phyloP scores from a whole-genome alignment of 2,113 vertebrate species.

The Beaufortia kweichowensis region DNA sequence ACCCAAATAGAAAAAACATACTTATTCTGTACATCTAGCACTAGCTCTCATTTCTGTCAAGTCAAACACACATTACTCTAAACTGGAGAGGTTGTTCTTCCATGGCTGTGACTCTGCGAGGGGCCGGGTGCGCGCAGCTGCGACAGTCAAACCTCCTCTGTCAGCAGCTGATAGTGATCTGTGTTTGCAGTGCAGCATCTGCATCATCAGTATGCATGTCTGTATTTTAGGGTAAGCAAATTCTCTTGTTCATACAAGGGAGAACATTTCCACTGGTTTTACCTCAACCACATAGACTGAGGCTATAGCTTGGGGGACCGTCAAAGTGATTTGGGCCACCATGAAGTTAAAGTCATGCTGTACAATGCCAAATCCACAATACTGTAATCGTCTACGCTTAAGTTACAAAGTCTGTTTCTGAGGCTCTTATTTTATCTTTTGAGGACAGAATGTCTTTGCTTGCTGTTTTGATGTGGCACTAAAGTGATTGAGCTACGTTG shows the following conservation, averaged over 20 bases:
- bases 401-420: constrained; percentile 4
- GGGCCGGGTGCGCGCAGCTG: constrained; percentile 14
- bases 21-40: neutral
- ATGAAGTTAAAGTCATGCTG: neutral
- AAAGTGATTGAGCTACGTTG: too few species aligned
- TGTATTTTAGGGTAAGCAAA: constrained; percentile 21
- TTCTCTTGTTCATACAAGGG: constrained; percentile 40
- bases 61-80: too few species aligned
- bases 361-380: constrained; percentile 1
- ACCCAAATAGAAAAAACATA: neutral
- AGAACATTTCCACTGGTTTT: constrained; percentile 27
- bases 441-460: neutral
- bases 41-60: too few species aligned
- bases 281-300: neutral
- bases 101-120: neutral
- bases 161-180: constrained; percentile 49
- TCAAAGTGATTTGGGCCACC: neutral
- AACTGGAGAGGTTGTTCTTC: too few species aligned
- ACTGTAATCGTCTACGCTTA: neutral
- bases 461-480: neutral
- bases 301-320: neutral
- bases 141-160: constrained; percentile 7
- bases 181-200: constrained; percentile 44
- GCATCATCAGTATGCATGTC: constrained; percentile 32
- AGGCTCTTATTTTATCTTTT: neutral